Conservation (phyloP, 1,140 invertebrate genomes). For the Apis florea region DNA sequence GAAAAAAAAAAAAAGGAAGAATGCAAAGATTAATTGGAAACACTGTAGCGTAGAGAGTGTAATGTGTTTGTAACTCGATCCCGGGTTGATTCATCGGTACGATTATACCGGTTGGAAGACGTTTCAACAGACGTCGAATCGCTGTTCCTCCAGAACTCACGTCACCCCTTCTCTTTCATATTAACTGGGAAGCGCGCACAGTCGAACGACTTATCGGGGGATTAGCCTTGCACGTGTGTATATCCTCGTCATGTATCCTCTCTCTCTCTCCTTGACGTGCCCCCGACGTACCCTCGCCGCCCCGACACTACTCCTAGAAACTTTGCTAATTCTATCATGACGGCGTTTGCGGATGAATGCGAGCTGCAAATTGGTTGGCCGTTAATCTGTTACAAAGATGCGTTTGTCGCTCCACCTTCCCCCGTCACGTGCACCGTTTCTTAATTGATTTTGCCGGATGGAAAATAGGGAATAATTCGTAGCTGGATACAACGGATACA, state of each 20-base stretch:
- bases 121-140: slow-evolving; percentile 6
- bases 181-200: slow-evolving; percentile 16
- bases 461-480: neutral
- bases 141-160: slow-evolving; percentile 27
- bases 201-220: slow-evolving; percentile 46
- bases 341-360: slow-evolving; percentile 26
- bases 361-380: slow-evolving; percentile 37
- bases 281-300: slow-evolving; percentile 3
- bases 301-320: slow-evolving; percentile 30
- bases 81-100: slow-evolving; percentile 18
- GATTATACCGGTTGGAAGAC: slow-evolving; percentile 31
- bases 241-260: slow-evolving; percentile 14
- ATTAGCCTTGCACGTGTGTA: slow-evolving; percentile 23
- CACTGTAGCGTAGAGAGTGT: too few relatives aligned
- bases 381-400: slow-evolving; percentile 29
- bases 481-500: too few relatives aligned
- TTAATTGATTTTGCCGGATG: neutral
- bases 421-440: neutral
- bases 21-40: too few relatives aligned
- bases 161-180: slow-evolving; percentile 35
- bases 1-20: too few relatives aligned
- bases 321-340: slow-evolving; percentile 41
- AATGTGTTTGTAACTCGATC: neutral
- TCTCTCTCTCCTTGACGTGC: neutral
- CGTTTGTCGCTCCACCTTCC: neutral